These are phyloP conservation scores for Pteropus rufus DNA, from an alignment of 2,797 vertebrate species.

Conservation along the genomic window DNA sequence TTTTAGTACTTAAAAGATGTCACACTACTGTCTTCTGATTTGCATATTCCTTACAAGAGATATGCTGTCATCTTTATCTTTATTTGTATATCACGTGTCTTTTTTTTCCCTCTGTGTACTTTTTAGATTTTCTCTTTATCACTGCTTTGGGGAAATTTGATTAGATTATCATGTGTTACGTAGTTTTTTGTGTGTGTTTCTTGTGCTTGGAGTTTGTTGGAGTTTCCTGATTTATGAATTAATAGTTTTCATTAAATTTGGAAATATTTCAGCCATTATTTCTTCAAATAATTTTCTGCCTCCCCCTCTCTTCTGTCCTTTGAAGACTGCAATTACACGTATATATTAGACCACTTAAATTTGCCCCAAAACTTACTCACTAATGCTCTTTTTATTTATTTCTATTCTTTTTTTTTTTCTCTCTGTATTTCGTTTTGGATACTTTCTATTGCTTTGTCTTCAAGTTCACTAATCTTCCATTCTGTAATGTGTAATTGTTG, in stretches of 20 bases:
- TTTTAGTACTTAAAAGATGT: neutral
- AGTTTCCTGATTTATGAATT: neutral
- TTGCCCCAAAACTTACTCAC: neutral
- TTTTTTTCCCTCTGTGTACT: neutral
- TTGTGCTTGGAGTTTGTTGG: neutral
- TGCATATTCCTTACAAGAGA: neutral
- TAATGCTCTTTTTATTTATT: neutral
- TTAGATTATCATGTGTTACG: neutral
- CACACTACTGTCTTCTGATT: neutral
- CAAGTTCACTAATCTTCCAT: neutral
- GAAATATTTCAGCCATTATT: constrained; percentile 20
- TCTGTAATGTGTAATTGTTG: neutral
- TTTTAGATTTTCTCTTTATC: neutral
- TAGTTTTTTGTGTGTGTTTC: neutral
- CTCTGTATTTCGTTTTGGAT: neutral
- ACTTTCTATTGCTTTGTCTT: neutral
- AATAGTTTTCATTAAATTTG: constrained; percentile 10
- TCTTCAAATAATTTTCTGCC: neutral
- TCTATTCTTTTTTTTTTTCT: neutral
- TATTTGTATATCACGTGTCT: neutral
- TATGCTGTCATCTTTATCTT: neutral
- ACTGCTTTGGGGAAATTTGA: neutral
- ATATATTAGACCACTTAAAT: neutral
- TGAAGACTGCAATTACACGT: neutral
- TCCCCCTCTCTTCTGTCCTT: neutral